A percentile compares a stretch with the other conserved stretches of the same genome.
Conservation (phyloP, 2,888 invertebrate species). For the Thyatira batis region DNA sequence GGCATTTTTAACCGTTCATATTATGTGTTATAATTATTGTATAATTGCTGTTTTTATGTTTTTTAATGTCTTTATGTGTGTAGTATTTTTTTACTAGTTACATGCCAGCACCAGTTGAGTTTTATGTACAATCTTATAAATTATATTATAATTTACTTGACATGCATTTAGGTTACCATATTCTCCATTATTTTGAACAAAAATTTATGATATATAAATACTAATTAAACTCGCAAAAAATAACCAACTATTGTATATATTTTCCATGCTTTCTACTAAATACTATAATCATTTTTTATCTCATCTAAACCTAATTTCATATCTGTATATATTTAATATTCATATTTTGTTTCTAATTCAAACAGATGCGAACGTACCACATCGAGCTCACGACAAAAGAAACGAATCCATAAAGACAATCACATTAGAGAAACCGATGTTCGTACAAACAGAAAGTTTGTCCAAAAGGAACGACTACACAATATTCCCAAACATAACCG, state of each 20-base stretch:
- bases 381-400: slow-evolving; percentile 62
- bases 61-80: background rate
- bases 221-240: no score
- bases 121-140: no score
- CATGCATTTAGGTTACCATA: background rate
- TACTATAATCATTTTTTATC: background rate
- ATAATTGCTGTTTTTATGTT: background rate
- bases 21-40: background rate
- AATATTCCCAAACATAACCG: slow-evolving; percentile 54
- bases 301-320: slow-evolving; percentile 8
- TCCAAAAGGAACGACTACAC: slow-evolving; percentile 52
- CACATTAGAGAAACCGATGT: slow-evolving; percentile 66
- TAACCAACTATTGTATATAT: background rate
- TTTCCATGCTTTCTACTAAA: background rate
- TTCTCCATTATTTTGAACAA: background rate
- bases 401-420: slow-evolving; percentile 9
- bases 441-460: slow-evolving; percentile 59
- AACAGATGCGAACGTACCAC: slow-evolving; percentile 78
- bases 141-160: no score
- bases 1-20: background rate
- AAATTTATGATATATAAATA: slow-evolving; percentile 2
- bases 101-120: no score
- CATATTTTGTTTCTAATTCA: slow-evolving; percentile 47
- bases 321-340: slow-evolving; percentile 35
- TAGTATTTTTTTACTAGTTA: background rate